Conservation (phyloP, 2,113 vertebrate genomes). For the Phainopepla nitens region DNA sequence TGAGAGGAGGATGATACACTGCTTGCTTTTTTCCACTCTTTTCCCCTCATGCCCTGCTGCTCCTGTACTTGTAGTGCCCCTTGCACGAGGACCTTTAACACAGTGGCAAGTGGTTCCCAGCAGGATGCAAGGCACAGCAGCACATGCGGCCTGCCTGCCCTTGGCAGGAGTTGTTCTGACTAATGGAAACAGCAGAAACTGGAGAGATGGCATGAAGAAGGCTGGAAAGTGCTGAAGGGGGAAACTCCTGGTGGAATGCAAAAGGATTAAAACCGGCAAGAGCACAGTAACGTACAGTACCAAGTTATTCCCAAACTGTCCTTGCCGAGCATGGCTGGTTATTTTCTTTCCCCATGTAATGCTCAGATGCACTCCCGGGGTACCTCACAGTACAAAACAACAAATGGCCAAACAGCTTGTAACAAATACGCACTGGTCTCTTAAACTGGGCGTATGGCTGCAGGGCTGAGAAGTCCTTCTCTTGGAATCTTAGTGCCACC, state of each 20-base stretch:
- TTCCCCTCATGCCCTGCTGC: not conserved
- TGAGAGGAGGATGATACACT: not conserved
- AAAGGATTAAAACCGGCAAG: not conserved
- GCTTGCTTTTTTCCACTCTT: not conserved
- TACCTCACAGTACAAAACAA: not conserved
- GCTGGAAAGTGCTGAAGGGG: not conserved
- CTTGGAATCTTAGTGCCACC: not conserved
- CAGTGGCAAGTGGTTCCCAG: rapidly evolving
- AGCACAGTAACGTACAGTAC: not conserved
- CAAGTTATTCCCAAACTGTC: not conserved
- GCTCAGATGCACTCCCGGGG: not conserved
- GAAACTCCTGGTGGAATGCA: not conserved
- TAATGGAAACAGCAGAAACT: not conserved
- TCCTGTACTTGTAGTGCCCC: not conserved
- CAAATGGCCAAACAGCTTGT: not conserved
- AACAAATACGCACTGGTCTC: rapidly evolving
- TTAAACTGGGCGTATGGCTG: not conserved
- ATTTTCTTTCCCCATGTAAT: not conserved
- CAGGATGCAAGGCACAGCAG: not conserved
- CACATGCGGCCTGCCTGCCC: not conserved
- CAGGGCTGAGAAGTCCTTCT: not conserved
- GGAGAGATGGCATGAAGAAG: not conserved
- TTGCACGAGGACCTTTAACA: not conserved
- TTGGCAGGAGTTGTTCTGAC: not conserved
- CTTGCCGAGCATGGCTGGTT: not conserved